Evolutionary conservation across 2,888 invertebrate genomes (phyloP).

Genomic region (Endomychus coccineus): DNA sequence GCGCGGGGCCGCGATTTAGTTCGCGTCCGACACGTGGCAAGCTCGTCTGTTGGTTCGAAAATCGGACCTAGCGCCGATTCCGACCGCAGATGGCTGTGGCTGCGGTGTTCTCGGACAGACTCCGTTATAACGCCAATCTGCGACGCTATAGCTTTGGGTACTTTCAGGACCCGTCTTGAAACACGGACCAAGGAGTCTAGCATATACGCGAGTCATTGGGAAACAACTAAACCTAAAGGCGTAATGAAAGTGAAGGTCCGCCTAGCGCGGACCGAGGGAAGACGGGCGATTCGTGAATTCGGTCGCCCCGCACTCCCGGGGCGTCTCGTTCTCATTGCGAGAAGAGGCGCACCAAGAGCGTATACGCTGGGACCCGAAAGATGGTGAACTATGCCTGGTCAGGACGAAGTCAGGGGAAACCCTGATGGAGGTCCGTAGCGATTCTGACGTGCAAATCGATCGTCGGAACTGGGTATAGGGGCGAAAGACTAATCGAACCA

Average conservation of each 20-base stretch:
- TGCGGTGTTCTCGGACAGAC: conserved; percentile 24
- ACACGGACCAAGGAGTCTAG: conserved; percentile 70
- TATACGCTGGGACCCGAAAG: conserved; percentile 64
- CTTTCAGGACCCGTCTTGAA: conserved; percentile 64
- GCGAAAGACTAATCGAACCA: conserved; percentile 63
- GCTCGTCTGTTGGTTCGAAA: conserved; percentile 32
- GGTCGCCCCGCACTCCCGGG: conserved; percentile 40
- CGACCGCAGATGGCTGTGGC: conserved; percentile 14
- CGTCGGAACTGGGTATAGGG: conserved; percentile 68
- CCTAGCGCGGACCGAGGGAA: conserved; percentile 40
- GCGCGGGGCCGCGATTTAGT: conserved; percentile 10
- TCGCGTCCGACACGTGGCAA: conserved; percentile 28
- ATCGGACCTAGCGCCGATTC: conserved; percentile 20
- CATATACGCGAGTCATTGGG: conserved; percentile 65
- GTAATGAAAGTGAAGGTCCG: conserved; percentile 57
- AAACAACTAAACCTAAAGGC: conserved; percentile 53
- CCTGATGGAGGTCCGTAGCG: conserved; percentile 65
- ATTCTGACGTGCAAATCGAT: conserved; percentile 75
- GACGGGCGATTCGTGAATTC: conserved; percentile 43
- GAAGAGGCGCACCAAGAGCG: conserved; percentile 53
- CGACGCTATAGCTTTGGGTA: conserved; percentile 39
- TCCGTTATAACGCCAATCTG: conserved; percentile 34
- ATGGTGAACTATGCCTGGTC: conserved; percentile 59
- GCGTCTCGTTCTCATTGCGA: conserved; percentile 46
- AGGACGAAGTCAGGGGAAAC: conserved; percentile 64